Conservation (phyloP, 2,888 invertebrate species). For the Polymixis flavicincta region DNA sequence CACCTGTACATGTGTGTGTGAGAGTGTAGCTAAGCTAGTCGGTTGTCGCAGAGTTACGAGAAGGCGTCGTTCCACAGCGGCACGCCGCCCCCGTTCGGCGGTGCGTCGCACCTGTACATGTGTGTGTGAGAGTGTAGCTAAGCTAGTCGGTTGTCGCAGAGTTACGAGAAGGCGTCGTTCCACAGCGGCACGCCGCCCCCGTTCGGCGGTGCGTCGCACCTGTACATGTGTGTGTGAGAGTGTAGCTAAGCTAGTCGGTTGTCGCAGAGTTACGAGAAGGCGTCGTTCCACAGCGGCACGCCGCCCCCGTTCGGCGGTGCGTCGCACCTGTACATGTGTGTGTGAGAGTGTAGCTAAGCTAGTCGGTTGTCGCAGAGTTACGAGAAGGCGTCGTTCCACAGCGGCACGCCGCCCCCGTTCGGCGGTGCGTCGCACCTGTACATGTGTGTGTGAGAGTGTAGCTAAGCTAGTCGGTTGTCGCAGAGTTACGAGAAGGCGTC, state of each 20-base stretch:
- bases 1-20: constrained; percentile 1
- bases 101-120: not conserved
- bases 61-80: constrained; percentile 14
- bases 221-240: constrained; percentile 7
- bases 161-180: constrained; percentile 19
- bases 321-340: not conserved
- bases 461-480: constrained; percentile 21
- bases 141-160: constrained; percentile 19
- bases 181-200: not conserved
- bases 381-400: constrained; percentile 12
- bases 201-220: not conserved
- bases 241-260: constrained; percentile 9
- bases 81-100: not conserved
- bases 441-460: constrained; percentile 12
- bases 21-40: constrained; percentile 15
- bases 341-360: constrained; percentile 11
- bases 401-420: too few relatives aligned
- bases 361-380: constrained; percentile 12
- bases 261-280: constrained; percentile 1
- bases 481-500: constrained; percentile 26
- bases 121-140: constrained; percentile 19
- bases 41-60: constrained; percentile 19
- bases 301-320: not conserved
- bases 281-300: not conserved
- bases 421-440: not conserved